Conservation (phyloP, 1,140 invertebrate species). For the Helicoverpa zea region DNA sequence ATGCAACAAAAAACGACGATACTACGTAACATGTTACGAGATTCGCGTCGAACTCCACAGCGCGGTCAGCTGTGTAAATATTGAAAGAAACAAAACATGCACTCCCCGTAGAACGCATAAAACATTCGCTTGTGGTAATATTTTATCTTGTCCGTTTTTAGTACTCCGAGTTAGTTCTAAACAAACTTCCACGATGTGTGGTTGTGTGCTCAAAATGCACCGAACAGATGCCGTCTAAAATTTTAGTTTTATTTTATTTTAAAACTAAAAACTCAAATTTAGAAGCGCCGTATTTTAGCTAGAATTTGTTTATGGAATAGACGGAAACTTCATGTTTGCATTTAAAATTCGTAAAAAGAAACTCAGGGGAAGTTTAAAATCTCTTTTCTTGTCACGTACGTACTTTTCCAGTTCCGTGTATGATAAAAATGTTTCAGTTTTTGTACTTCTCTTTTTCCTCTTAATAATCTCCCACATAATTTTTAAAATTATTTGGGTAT, state of each 20-base stretch:
- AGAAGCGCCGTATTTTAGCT: conserved; percentile 5
- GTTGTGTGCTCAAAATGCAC: conserved; percentile 62
- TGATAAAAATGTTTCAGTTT: too few relatives aligned
- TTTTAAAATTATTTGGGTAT: too few relatives aligned
- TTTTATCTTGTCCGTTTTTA: conserved; percentile 62
- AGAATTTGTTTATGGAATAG: conserved; percentile 13
- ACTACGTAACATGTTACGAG: conserved; percentile 2
- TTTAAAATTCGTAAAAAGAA: background rate
- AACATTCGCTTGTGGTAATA: conserved; percentile 49
- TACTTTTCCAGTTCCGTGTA: too few relatives aligned
- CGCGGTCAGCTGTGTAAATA: conserved; percentile 12
- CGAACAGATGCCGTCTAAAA: conserved; percentile 58
- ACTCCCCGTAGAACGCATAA: conserved; percentile 36
- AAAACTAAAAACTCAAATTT: conserved; percentile 37
- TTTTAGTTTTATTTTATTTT: conserved; percentile 68
- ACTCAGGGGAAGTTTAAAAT: background rate
- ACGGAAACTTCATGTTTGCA: background rate
- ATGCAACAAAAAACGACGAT: background rate
- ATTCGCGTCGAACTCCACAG: background rate
- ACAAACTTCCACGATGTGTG: conserved; percentile 69
- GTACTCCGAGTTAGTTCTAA: conserved; percentile 63
- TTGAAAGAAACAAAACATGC: conserved; percentile 44
- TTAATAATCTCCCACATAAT: too few relatives aligned
- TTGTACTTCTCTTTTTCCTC: too few relatives aligned
- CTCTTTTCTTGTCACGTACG: background rate